Evolutionary conservation across 1,140 invertebrate species (phyloP).

Genomic region (Lasaia peninsularis): DNA sequence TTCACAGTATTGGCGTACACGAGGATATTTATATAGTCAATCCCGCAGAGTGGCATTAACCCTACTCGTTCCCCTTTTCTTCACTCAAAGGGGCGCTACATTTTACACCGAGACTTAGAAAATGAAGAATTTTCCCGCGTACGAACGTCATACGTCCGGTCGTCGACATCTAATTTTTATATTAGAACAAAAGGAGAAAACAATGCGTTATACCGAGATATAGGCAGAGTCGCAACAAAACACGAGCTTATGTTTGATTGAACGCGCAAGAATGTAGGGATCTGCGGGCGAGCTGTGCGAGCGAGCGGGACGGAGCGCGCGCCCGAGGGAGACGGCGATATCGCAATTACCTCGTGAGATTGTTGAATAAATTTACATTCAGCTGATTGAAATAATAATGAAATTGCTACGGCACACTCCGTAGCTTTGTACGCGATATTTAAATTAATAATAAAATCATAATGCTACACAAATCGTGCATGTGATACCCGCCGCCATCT

Average conservation of each 20-base stretch:
- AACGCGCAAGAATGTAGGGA: constrained; percentile 69
- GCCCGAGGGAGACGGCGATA: constrained; percentile 44
- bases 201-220: constrained; percentile 46
- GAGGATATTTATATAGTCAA: background rate
- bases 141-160: constrained; percentile 33
- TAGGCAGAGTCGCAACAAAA: constrained; percentile 44
- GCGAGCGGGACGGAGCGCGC: constrained; percentile 32
- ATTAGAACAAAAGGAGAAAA: constrained; percentile 59
- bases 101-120: constrained; percentile 25
- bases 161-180: constrained; percentile 54
- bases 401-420: constrained; percentile 71
- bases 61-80: constrained; percentile 12
- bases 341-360: constrained; percentile 74
- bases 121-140: constrained; percentile 33
- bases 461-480: constrained; percentile 68
- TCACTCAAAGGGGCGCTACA: constrained; percentile 17
- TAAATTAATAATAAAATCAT: constrained; percentile 77
- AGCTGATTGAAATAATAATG: constrained; percentile 77
- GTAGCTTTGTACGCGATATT: constrained; percentile 66
- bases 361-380: constrained; percentile 77
- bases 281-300: constrained; percentile 37
- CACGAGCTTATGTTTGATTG: constrained; percentile 67
- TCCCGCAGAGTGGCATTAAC: constrained; percentile 8
- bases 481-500: constrained; percentile 49
- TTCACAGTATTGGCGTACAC: background rate